Base-by-base conservation (phyloP, 2,797 vertebrate genomes). In the Myotis daubentonii region DNA sequence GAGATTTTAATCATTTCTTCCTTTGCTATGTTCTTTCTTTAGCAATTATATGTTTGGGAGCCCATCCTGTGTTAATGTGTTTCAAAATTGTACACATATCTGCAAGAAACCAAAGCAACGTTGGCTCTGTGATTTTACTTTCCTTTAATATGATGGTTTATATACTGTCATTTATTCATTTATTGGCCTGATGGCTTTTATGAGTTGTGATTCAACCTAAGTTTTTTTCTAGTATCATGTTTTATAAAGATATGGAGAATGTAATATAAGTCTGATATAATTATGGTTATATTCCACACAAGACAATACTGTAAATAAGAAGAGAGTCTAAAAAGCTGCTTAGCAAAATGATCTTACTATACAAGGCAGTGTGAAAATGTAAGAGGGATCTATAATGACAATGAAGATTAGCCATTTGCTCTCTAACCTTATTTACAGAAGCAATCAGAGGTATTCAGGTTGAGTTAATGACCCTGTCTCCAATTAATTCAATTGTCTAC, bases 401-500 rank as follows among this genome's bases (percentile, higher is more conserved):
- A 98, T 68, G 96, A 98, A 98, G 98, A 98, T 98, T 98, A 98
- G 98, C 98, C 98, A 98, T 98, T 98, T 98, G 97, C 98, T 98
- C 98, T 97, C 97, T 98, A 98, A 98, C 98, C 98, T 98, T 98
- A 98, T 98, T 98, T 98, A 98, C 97, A 98, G 98, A 98, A 98
- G 98, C 98, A 98, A 98, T 98, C 98, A 99, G 98, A 98, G 98
- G 98, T 98, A 98, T 99, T 99, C 98, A 98, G 97, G 98, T 98
- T 96, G 97, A 98, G 98, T 98, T 98, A 99, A 98, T 98, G 98
- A 98, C 98, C 98, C 98, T 97, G 97, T 98, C 98, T 98, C 98
- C 98, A 98, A 98, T 99, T 98, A 98, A 98, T 98, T 98, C 98
- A 98, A 98, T 98, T 98, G 98, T 98, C 98, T 98, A 98, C 97